A percentile compares a stretch with the other conserved stretches of the same genome.
Evolutionary conservation across 37 sponge, comb jelly and placozoan genomes (phyloP).

Genomic region (Crambe crambe): DNA sequence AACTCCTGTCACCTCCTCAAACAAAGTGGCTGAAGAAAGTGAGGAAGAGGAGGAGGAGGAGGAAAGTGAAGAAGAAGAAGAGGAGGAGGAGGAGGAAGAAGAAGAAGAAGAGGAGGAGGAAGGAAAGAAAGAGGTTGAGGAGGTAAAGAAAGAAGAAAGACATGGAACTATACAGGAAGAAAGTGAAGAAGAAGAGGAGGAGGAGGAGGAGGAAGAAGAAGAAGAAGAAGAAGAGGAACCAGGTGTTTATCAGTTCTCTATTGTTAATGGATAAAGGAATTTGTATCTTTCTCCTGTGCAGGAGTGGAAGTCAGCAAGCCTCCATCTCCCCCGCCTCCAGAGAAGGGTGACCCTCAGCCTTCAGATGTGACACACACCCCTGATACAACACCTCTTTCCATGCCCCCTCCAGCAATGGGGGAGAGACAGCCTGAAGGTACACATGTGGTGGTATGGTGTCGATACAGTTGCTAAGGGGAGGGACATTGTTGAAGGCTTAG

Average conservation of each 20-base stretch:
- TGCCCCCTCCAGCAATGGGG: not conserved
- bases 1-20: not conserved
- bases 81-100: conserved; percentile 44
- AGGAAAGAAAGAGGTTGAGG: conserved; percentile 45
- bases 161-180: not conserved
- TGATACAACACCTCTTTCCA: not conserved
- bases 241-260: too few relatives aligned
- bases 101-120: conserved; percentile 25
- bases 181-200: not conserved
- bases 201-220: not conserved
- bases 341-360: too few relatives aligned
- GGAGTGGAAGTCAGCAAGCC: too few relatives aligned
- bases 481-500: too few relatives aligned
- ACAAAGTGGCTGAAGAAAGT: conserved; percentile 22
- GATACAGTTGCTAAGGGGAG: too few relatives aligned
- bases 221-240: conserved; percentile 3
- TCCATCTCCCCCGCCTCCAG: not conserved
- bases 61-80: conserved; percentile 17
- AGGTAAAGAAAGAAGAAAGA: not conserved
- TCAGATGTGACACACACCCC: not conserved
- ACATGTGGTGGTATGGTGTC: not conserved
- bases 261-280: too few relatives aligned
- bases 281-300: too few relatives aligned
- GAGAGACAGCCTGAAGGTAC: conserved; percentile 38
- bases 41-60: conserved; percentile 44